Evolutionary conservation across 2,888 invertebrate genomes (phyloP).

Genomic region (Creontiades dilutus): DNA sequence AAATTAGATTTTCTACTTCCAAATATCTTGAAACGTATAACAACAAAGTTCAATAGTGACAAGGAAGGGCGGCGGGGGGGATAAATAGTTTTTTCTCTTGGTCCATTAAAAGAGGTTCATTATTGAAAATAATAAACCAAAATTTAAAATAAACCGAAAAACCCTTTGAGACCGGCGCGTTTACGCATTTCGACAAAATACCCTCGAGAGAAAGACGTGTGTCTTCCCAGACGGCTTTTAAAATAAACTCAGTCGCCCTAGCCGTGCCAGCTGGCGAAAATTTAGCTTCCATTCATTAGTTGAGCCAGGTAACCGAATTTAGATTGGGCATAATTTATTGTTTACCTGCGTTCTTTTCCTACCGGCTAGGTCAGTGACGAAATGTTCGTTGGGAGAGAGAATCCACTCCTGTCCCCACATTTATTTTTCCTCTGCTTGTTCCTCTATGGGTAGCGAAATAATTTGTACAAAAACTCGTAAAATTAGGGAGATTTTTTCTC

Average conservation of each 20-base stretch:
- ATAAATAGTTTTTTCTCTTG: no score
- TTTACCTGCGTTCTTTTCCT: not conserved
- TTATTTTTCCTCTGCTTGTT: no score
- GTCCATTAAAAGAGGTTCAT: no score
- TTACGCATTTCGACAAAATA: not conserved
- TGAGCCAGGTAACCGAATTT: constrained; percentile 25
- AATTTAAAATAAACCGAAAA: not conserved
- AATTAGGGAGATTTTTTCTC: no score
- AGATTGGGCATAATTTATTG: constrained; percentile 36
- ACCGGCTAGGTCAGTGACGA: constrained; percentile 3
- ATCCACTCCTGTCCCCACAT: no score
- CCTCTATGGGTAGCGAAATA: no score
- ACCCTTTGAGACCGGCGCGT: not conserved
- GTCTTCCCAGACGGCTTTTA: constrained; percentile 8
- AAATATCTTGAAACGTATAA: no score
- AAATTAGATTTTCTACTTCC: no score
- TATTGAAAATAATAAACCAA: no score
- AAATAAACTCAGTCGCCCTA: constrained; percentile 16
- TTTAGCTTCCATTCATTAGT: constrained; percentile 22
- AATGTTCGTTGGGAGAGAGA: not conserved
- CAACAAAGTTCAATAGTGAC: no score
- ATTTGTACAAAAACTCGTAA: no score
- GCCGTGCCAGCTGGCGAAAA: constrained; percentile 32
- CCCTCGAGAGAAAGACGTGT: not conserved
- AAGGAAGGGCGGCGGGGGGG: no score